A percentile compares a stretch with the other conserved stretches of the same genome.
These are phyloP conservation scores for Phainopepla nitens DNA, from an alignment of 2,113 vertebrate species.

Conservation along the genomic window DNA sequence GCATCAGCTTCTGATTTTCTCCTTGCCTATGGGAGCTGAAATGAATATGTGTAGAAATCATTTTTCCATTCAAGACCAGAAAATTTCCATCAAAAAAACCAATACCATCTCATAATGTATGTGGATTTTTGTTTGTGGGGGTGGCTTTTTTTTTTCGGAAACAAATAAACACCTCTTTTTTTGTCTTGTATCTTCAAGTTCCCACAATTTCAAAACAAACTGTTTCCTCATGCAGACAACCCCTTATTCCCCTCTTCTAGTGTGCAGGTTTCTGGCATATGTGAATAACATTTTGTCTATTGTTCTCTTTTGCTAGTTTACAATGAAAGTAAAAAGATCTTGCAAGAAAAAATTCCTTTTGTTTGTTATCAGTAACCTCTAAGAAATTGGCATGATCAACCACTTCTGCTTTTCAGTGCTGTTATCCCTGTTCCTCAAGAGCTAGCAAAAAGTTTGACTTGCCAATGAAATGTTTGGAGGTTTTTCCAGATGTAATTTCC, in stretches of 20 bases:
- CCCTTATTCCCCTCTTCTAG: neutral
- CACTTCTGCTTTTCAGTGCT: neutral
- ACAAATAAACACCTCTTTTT: neutral
- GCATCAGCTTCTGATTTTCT: neutral
- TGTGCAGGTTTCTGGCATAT: neutral
- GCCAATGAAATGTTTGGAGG: neutral
- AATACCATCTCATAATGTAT: neutral
- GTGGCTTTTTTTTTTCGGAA: neutral
- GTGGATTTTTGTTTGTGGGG: fast-evolving
- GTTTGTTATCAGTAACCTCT: neutral
- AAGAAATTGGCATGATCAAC: neutral
- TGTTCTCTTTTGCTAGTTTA: neutral
- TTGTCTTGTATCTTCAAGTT: neutral
- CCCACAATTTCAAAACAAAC: neutral
- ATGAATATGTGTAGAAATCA: neutral
- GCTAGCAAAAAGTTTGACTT: neutral
- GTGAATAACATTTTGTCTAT: neutral
- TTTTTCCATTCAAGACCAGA: neutral
- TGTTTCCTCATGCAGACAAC: neutral
- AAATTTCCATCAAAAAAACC: neutral
- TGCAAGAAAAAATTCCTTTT: neutral
- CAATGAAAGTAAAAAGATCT: neutral
- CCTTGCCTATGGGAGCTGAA: neutral
- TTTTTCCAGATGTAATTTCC: neutral
- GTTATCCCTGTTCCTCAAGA: neutral